These are phyloP conservation scores for Corythaeola cristata DNA, from an alignment of 2,113 vertebrate species.

Conservation along the genomic window DNA sequence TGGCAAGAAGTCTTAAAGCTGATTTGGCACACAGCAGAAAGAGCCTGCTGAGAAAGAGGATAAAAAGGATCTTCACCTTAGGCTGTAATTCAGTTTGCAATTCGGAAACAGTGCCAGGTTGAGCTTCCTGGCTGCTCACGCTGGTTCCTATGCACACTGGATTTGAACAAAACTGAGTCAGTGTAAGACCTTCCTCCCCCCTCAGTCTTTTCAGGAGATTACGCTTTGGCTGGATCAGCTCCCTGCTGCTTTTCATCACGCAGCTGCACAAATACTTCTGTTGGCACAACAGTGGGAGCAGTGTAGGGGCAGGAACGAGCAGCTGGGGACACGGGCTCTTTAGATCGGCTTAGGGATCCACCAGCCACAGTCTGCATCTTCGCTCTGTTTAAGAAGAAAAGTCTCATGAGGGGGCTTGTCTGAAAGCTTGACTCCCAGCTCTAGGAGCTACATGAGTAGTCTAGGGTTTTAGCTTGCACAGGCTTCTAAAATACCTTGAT, in stretches of 20 bases:
- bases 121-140: slow-evolving; percentile 4
- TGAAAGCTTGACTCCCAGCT: background rate
- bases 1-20: slow-evolving; percentile 38
- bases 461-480: background rate
- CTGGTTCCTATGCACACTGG: background rate
- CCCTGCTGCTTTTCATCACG: slow-evolving; percentile 26
- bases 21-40: slow-evolving; percentile 26
- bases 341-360: background rate
- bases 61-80: slow-evolving; percentile 40
- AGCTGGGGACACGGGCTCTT: background rate
- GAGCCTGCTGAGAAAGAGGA: slow-evolving; percentile 29
- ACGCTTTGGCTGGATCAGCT: slow-evolving; percentile 32
- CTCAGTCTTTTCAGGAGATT: slow-evolving; percentile 5
- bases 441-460: background rate
- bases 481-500: background rate
- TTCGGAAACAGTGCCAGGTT: background rate
- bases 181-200: background rate
- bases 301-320: slow-evolving; percentile 19
- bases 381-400: background rate
- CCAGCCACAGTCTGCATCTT: background rate
- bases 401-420: background rate
- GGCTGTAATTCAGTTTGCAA: slow-evolving; percentile 8
- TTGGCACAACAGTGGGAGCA: slow-evolving; percentile 27
- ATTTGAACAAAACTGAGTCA: slow-evolving; percentile 19
- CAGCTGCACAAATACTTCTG: slow-evolving; percentile 46